Evolutionary conservation across 1,140 invertebrate species (phyloP).

Genomic region (Formica exsecta): DNA sequence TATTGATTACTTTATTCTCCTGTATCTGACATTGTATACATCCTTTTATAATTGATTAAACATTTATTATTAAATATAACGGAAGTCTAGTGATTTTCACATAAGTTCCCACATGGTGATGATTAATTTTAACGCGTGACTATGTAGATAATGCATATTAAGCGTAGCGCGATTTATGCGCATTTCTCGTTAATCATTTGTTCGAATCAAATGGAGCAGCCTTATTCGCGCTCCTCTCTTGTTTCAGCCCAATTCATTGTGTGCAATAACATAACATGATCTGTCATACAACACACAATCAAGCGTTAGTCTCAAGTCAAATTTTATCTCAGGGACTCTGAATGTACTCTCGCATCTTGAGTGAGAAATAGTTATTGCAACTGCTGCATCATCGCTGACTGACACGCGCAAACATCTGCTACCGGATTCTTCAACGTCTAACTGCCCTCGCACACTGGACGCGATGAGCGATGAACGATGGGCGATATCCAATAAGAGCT

Average conservation of each 20-base stretch:
- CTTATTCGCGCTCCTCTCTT: background rate
- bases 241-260: background rate
- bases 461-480: too few relatives aligned
- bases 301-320: background rate
- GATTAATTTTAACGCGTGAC: background rate
- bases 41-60: too few relatives aligned
- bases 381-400: too few relatives aligned
- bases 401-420: too few relatives aligned
- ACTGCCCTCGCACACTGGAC: too few relatives aligned
- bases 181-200: background rate
- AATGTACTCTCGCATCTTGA: background rate
- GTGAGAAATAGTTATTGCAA: background rate
- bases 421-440: too few relatives aligned
- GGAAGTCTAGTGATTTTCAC: too few relatives aligned
- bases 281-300: too few relatives aligned
- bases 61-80: too few relatives aligned
- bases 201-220: background rate
- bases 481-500: too few relatives aligned
- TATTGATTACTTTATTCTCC: too few relatives aligned
- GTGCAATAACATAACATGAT: background rate
- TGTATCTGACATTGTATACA: too few relatives aligned
- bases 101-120: background rate
- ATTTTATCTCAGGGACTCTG: background rate
- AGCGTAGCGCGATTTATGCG: background rate
- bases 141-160: conserved; percentile 11